Evolutionary conservation across 2,113 vertebrate genomes (phyloP), one percentile per base, ranked within the genome.

Genomic region (Telmatochromis brichardi): DNA sequence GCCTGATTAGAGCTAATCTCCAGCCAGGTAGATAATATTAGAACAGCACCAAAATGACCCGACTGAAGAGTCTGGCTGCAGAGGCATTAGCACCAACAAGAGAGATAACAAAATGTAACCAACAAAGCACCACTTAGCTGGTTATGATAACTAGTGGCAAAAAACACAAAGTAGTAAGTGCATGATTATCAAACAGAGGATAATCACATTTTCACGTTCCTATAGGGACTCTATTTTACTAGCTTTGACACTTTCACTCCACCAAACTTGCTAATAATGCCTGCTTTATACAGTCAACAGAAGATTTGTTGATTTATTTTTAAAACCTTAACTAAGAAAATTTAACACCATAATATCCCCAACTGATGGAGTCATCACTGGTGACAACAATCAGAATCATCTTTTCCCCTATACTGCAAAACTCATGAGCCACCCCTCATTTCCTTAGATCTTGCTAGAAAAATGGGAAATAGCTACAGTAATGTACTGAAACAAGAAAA

Each of bases 1-100:
- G 86, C 79, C 89, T 81, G 91, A 95, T 95, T 93, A 95, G 81
- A 92, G 94, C 47, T 96, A 94, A 96, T 95, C 94, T 93, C 79
- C 83, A 47, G 82, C 31, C 90, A 92, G 84, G 76, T 84, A 81
- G 94, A 93, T 95, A 94, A 94, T 93, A 95, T 96, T 92, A 95
- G 95, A 91, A 84, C 85, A 81, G 92, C 78, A 65, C 33, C 87
- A 86, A 58, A 79, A 81, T 33, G 57, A 82, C 87, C 58, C 11
- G 11, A 58, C 55, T 81, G 65, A 86, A 53, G 63, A 88, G 89
- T 82, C 94, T 28, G 93, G 73, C 88, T 90, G 47, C 80, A 84
- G 92, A 86, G 83, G 90, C 71, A 80, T 88, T 47, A 88, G 35
- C 10, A 31, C 31, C 79, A 78, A 28, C 57, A 51, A 57, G 31